Percentiles rank a stretch among this genome's conserved stretches.
Conservation (phyloP, 2,797 vertebrate species). For the Cygnus olor region DNA sequence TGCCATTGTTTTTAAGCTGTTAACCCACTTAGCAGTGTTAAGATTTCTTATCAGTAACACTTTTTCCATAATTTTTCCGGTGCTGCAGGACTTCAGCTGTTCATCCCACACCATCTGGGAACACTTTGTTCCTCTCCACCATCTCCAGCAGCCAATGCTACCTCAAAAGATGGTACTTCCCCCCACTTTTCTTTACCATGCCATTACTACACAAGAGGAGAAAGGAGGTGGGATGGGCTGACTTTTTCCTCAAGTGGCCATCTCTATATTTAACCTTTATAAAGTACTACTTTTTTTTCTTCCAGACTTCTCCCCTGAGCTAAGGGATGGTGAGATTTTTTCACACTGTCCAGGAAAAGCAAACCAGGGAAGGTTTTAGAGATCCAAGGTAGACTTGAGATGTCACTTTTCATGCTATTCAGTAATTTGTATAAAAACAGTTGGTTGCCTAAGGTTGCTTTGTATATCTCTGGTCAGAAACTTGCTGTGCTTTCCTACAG, state of each 20-base stretch:
- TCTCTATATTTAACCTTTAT: neutral
- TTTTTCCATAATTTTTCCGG: neutral
- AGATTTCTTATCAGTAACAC: neutral
- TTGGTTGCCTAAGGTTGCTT: neutral
- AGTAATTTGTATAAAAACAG: neutral
- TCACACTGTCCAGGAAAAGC: neutral
- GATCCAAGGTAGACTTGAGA: neutral
- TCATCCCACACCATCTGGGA: neutral
- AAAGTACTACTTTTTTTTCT: neutral
- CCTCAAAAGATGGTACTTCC: neutral
- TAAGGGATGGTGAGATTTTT: neutral
- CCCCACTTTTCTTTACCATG: neutral
- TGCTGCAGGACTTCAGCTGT: neutral
- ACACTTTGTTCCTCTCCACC: neutral
- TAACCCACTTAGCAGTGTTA: neutral
- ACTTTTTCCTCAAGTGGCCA: neutral
- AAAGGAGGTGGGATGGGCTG: neutral
- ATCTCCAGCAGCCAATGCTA: neutral
- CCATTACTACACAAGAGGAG: neutral
- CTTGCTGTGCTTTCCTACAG: accelerated
- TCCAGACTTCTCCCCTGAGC: neutral
- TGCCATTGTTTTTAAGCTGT: neutral
- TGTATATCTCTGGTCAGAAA: neutral
- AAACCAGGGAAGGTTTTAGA: neutral
- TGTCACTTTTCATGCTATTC: neutral